These are phyloP conservation scores for Actias luna DNA, from an alignment of 2,888 invertebrate species.

Conservation along the genomic window DNA sequence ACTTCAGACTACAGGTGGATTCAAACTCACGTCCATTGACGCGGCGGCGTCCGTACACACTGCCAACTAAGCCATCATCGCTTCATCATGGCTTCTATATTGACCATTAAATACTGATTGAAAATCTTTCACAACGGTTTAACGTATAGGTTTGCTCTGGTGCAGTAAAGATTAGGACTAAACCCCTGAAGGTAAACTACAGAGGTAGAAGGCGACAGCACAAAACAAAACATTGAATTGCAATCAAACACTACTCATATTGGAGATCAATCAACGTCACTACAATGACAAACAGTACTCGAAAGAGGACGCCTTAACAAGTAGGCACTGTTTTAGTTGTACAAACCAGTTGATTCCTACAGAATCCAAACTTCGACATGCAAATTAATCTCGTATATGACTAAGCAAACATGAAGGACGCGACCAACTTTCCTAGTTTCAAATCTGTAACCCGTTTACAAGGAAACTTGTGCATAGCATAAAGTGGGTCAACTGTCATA, in stretches of 20 bases:
- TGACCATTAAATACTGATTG: too few relatives aligned
- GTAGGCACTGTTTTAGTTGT: not conserved
- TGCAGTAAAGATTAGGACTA: too few relatives aligned
- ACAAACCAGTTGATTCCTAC: not conserved
- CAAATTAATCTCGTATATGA: not conserved
- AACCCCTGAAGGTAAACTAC: too few relatives aligned
- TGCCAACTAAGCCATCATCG: too few relatives aligned
- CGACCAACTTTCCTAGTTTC: not conserved
- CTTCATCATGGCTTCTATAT: too few relatives aligned
- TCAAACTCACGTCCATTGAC: too few relatives aligned
- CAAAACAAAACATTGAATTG: not conserved
- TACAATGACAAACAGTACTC: not conserved
- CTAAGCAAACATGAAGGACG: not conserved
- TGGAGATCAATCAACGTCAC: not conserved
- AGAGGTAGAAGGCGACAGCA: too few relatives aligned
- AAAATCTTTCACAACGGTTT: too few relatives aligned
- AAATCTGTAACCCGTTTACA: not conserved
- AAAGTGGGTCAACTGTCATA: not conserved
- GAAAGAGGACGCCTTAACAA: not conserved
- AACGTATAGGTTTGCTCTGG: too few relatives aligned
- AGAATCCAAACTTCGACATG: not conserved
- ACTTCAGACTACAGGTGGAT: too few relatives aligned
- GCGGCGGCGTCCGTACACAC: too few relatives aligned
- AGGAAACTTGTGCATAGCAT: not conserved
- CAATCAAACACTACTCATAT: not conserved